Evolutionary conservation across 2,888 invertebrate species (phyloP).

Genomic region (Cryptocephalus moraei): DNA sequence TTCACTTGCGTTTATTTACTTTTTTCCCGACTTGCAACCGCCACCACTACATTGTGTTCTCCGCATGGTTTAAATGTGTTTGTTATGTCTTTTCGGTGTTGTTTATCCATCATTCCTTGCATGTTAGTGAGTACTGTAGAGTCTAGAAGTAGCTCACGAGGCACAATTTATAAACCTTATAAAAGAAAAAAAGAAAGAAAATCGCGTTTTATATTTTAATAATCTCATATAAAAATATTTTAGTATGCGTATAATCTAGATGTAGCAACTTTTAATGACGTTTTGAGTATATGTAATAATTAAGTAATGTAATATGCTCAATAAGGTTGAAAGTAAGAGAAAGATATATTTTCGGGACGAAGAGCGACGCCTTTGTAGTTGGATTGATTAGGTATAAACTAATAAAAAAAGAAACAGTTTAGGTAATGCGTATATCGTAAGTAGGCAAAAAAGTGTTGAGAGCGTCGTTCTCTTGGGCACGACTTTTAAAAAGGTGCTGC

Average conservation of each 20-base stretch:
- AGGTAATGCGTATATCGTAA: conserved; percentile 21
- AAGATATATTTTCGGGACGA: conserved; percentile 26
- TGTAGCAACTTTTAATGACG: conserved; percentile 30
- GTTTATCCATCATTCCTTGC: conserved; percentile 16
- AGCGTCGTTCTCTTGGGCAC: conserved; percentile 32
- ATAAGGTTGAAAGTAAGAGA: conserved; percentile 23
- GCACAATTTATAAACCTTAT: conserved; percentile 29
- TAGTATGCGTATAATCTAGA: conserved; percentile 34
- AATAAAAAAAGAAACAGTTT: conserved; percentile 6
- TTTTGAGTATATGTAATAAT: conserved; percentile 21
- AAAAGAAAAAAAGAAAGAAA: conserved; percentile 24
- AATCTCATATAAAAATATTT: conserved; percentile 35
- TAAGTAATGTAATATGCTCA: conserved; percentile 23
- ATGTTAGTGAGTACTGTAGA: conserved; percentile 37
- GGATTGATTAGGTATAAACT: conserved; percentile 13
- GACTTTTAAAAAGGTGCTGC: conserved; percentile 35
- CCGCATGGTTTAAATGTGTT: conserved; percentile 24
- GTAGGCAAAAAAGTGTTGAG: conserved; percentile 5
- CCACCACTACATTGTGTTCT: conserved; percentile 29
- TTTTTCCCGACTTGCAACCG: conserved; percentile 4
- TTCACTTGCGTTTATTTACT: conserved; percentile 2
- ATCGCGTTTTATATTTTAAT: conserved; percentile 38
- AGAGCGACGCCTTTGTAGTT: conserved; percentile 22
- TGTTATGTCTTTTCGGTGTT: conserved; percentile 26
- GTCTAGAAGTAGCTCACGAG: conserved; percentile 33